Evolutionary conservation across 2,113 vertebrate species (phyloP), one percentile per base, ranked within the genome.

Genomic region (Dendropsophus ebraccatus): DNA sequence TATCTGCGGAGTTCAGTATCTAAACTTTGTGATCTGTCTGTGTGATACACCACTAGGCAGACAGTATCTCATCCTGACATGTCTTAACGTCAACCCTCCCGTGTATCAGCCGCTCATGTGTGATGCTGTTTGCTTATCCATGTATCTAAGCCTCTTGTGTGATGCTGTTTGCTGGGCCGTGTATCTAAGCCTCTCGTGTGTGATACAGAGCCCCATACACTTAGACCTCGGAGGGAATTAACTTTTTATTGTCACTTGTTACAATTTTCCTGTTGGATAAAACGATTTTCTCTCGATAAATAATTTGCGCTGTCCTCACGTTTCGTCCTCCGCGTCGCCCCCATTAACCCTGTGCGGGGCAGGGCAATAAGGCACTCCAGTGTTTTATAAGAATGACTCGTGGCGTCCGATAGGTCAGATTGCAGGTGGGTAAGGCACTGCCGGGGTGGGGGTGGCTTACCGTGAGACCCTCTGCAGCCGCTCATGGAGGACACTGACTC

Each of bases 331-430:
- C n/a, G 1, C 47, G 2, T 1, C 50, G 45, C 35, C 54, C 37
- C 23, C 37, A 25, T 30, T 49, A 62, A 14, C 54, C 73, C 67
- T 17, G 67, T 2, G 35, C 16, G 19, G 6, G 28, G 41, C n/a
- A 25, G 23, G 69, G 83, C 72, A 54, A 78, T 78, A 85, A 78
- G 83, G 83, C 74, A 78, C 83, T 85, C 83, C 74, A 85, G 83
- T 78, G 83, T 78, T n/a, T 32, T 16, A 35, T 60, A 49, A 41
- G 25, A 32, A 58, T 5, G 82, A 78, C 60, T 50, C 30, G 37
- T 84, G 67, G 54, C 56, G 41, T 52, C 73, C n/a, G 21, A 17
- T 37, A 49, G 32, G 23, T 72, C 62, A 67, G 25, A 32, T 32
- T 69, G 19, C 8, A 41, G 17, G 16, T 30, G n/a, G 69, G 54